These are phyloP conservation scores for Leistus spinibarbis DNA, from an alignment of 2,888 invertebrate species.

Conservation along the genomic window DNA sequence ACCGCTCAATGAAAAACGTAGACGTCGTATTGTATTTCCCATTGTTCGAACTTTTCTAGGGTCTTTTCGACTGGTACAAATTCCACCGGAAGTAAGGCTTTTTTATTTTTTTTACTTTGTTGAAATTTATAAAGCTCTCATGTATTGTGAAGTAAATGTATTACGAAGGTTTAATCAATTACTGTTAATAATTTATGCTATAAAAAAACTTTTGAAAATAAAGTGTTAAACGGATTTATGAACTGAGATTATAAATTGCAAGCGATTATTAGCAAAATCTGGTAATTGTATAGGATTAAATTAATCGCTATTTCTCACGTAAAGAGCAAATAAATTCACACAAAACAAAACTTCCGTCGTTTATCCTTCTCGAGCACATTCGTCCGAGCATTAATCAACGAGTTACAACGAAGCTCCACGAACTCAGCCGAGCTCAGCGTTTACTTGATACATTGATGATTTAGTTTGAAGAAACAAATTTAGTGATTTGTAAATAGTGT, in stretches of 20 bases:
- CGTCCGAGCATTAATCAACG: neutral
- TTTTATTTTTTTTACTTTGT: neutral
- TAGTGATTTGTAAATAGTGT: neutral
- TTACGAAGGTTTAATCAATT: no score
- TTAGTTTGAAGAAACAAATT: neutral
- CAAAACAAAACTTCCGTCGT: neutral
- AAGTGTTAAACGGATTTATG: no score
- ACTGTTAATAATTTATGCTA: neutral
- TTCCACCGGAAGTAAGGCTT: neutral
- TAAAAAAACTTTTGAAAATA: neutral
- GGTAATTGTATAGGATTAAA: neutral
- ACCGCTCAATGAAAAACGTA: neutral
- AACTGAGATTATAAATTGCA: neutral
- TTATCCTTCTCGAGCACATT: neutral
- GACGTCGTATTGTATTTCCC: conserved; percentile 3
- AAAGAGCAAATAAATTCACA: neutral
- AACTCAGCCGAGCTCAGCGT: neutral
- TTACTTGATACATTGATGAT: neutral
- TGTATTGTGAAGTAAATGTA: no score
- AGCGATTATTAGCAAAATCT: neutral
- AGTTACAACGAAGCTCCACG: neutral
- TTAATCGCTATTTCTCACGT: conserved; percentile 1
- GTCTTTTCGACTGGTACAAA: neutral
- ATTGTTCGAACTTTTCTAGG: conserved; percentile 2
- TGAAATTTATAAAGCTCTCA: neutral